Conservation (phyloP, 2,797 vertebrate genomes). For the Atherinosoma microstoma region DNA sequence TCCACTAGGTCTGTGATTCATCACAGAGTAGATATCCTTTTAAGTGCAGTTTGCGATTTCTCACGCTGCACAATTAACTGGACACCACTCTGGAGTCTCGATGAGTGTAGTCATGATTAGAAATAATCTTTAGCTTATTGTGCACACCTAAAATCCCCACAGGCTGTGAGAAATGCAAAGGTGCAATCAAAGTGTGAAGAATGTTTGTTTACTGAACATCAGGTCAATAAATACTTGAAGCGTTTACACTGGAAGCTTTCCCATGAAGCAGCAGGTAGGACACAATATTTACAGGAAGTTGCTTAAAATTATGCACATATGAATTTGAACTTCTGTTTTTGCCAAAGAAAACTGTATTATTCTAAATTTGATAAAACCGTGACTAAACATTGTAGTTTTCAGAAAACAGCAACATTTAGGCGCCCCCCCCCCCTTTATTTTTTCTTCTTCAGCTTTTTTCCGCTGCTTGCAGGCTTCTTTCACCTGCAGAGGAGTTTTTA, state of each 20-base stretch:
- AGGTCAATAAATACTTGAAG: conserved; percentile 40
- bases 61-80: background rate
- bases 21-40: conserved; percentile 15
- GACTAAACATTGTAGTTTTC: background rate
- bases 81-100: background rate
- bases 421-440: no score
- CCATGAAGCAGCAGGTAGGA: background rate
- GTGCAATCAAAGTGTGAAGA: conserved; percentile 31
- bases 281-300: background rate
- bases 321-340: background rate
- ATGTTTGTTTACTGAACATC: conserved; percentile 37
- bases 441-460: background rate
- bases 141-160: conserved; percentile 42
- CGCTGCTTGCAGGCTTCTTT: background rate
- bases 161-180: conserved; percentile 48
- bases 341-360: background rate
- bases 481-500: conserved; percentile 18
- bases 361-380: background rate
- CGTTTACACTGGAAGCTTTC: background rate
- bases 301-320: background rate
- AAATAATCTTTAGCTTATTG: conserved; percentile 35
- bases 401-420: background rate
- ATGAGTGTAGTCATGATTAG: conserved; percentile 5
- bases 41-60: background rate
- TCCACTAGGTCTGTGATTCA: conserved; percentile 13